Percentiles rank a stretch among this genome's conserved stretches.
phyloP scores from a whole-genome alignment of 1,140 invertebrate species.

The Drosophila novamexicana region DNA sequence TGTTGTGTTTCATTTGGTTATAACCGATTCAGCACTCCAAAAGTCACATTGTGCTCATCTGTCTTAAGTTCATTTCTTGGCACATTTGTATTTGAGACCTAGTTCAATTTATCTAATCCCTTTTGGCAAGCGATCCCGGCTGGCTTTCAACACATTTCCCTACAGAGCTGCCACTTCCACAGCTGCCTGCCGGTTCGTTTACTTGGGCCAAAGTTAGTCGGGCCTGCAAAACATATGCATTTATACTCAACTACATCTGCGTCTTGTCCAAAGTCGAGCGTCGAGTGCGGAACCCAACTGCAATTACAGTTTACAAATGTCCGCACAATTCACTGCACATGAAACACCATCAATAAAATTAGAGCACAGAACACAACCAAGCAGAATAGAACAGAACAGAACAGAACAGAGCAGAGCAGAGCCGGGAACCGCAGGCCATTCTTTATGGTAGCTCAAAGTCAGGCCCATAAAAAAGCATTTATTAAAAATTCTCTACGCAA shows the following conservation, averaged over 20 bases:
- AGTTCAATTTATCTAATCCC: slow-evolving; percentile 47
- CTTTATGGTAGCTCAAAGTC: slow-evolving; percentile 43
- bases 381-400: background rate
- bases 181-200: slow-evolving; percentile 20
- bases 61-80: slow-evolving; percentile 35
- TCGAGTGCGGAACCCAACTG: slow-evolving; percentile 45
- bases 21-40: slow-evolving; percentile 11
- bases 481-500: slow-evolving; percentile 81
- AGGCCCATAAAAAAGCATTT: slow-evolving; percentile 67
- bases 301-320: slow-evolving; percentile 77
- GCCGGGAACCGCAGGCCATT: slow-evolving; percentile 42
- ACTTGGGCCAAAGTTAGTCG: slow-evolving; percentile 37
- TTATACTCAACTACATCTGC: slow-evolving; percentile 36
- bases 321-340: slow-evolving; percentile 73
- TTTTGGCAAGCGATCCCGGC: slow-evolving; percentile 17
- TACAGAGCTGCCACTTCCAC: background rate
- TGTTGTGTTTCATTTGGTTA: background rate
- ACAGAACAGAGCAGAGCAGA: slow-evolving; percentile 6
- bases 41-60: slow-evolving; percentile 12
- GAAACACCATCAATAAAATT: slow-evolving; percentile 81
- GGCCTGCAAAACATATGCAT: slow-evolving; percentile 53
- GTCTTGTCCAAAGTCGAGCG: slow-evolving; percentile 37
- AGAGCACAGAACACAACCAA: slow-evolving; percentile 57
- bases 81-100: slow-evolving; percentile 28
- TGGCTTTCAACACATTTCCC: slow-evolving; percentile 40